A percentile compares a stretch with the other conserved stretches of the same genome.
Evolutionary conservation across 2,888 invertebrate species (phyloP).

Genomic region (Prenolepis imparis): DNA sequence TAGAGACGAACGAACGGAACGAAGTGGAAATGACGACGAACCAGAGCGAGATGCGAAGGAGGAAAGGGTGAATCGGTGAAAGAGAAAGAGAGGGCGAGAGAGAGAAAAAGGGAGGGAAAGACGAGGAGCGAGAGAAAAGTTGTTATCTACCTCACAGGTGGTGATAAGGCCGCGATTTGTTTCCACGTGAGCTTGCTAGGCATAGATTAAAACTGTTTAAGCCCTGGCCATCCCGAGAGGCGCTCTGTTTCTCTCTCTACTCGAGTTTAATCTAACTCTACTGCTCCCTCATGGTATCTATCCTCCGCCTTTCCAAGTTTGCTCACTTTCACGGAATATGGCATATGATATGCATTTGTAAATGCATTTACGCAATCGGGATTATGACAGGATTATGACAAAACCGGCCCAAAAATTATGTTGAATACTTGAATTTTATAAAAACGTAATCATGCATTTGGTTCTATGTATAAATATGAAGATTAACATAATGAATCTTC

Average conservation of each 20-base stretch:
- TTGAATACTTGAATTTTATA: background rate
- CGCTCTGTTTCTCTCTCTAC: slow-evolving; percentile 75
- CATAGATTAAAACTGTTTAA: slow-evolving; percentile 83
- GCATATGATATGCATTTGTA: slow-evolving; percentile 16
- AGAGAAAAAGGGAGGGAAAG: slow-evolving; percentile 60
- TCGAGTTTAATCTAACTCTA: slow-evolving; percentile 83
- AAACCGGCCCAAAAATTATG: background rate
- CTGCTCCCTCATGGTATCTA: slow-evolving; percentile 75
- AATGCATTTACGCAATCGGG: slow-evolving; percentile 25
- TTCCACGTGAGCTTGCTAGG: slow-evolving; percentile 80
- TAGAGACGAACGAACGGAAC: slow-evolving; percentile 35
- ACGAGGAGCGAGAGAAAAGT: slow-evolving; percentile 82
- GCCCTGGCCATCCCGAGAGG: slow-evolving; percentile 77
- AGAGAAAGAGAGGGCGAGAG: slow-evolving; percentile 59
- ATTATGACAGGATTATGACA: slow-evolving; percentile 40
- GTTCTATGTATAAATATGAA: background rate
- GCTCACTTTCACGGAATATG: slow-evolving; percentile 52
- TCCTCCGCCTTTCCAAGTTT: slow-evolving; percentile 71
- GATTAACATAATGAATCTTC: background rate
- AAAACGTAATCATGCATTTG: background rate
- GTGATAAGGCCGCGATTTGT: slow-evolving; percentile 85
- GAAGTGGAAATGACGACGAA: slow-evolving; percentile 41
- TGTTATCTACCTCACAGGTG: slow-evolving; percentile 84
- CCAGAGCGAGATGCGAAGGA: slow-evolving; percentile 41
- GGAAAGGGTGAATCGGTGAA: slow-evolving; percentile 25